These are phyloP conservation scores for Drosophila sordidula DNA, from an alignment of 2,888 invertebrate species.

Conservation along the genomic window DNA sequence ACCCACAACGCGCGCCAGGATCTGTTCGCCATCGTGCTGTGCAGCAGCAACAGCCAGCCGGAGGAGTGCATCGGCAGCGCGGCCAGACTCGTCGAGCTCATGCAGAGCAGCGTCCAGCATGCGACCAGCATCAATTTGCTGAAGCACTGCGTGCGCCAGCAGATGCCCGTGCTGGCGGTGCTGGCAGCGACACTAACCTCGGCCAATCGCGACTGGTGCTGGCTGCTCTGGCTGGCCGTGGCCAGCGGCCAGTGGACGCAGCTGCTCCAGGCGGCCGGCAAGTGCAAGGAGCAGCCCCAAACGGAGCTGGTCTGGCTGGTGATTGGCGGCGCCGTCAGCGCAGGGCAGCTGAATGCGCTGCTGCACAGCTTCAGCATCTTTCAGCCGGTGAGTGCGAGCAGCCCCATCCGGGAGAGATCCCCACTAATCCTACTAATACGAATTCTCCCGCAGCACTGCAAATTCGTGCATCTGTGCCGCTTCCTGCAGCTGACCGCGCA, in stretches of 20 bases:
- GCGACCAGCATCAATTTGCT: conserved; percentile 81
- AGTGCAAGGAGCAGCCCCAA: conserved; percentile 37
- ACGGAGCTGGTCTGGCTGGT: conserved; percentile 74
- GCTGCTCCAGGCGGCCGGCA: conserved; percentile 46
- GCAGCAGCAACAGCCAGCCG: conserved; percentile 75
- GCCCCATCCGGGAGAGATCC: too few relatives aligned
- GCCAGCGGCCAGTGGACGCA: conserved; percentile 79
- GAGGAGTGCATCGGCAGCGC: conserved; percentile 60
- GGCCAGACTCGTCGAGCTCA: conserved; percentile 71
- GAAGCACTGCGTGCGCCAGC: conserved; percentile 71
- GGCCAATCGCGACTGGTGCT: conserved; percentile 81
- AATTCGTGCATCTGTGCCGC: conserved; percentile 87
- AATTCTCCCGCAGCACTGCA: conserved; percentile 87
- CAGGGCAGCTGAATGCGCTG: conserved; percentile 87
- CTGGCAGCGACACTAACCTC: conserved; percentile 78
- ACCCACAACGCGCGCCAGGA: conserved; percentile 70
- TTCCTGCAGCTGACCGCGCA: conserved; percentile 87
- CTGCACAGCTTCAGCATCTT: conserved; percentile 90
- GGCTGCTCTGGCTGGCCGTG: conserved; percentile 83
- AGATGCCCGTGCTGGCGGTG: conserved; percentile 81
- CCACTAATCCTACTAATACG: too few relatives aligned
- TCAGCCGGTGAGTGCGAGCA: conserved; percentile 87
- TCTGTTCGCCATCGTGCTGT: conserved; percentile 83
- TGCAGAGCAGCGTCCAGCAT: conserved; percentile 63
- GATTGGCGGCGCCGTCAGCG: conserved; percentile 84